Evolutionary conservation across 2,113 vertebrate genomes (phyloP).

Genomic region (Dunckerocampus dactyliophorus): DNA sequence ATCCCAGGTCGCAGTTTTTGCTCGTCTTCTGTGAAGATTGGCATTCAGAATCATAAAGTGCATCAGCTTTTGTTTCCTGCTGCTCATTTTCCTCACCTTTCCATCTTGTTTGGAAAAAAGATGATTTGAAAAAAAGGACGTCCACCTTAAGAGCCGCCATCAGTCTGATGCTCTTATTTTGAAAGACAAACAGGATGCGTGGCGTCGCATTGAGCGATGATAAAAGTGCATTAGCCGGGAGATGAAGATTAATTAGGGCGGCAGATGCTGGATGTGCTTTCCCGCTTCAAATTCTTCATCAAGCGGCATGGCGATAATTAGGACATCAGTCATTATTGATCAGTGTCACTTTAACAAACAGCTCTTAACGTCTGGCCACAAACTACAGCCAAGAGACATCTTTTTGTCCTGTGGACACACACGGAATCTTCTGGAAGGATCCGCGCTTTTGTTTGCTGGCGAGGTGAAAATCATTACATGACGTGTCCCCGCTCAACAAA

Average conservation of each 20-base stretch:
- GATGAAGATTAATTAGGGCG: conserved; percentile 62
- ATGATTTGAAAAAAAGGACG: too few species aligned
- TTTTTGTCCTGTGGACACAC: conserved; percentile 40
- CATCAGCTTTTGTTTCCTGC: too few species aligned
- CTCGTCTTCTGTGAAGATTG: too few species aligned
- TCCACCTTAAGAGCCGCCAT: too few species aligned
- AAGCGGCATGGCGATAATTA: conserved; percentile 56
- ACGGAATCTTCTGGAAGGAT: conserved; percentile 30
- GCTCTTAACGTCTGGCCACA: conserved; percentile 53
- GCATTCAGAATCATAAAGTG: too few species aligned
- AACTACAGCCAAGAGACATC: too few species aligned
- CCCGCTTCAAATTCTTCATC: conserved; percentile 61
- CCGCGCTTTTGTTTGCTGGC: conserved; percentile 28
- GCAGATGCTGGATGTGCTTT: conserved; percentile 34
- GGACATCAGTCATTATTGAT: conserved; percentile 74
- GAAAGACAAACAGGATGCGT: too few species aligned
- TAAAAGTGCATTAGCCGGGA: conserved; percentile 55
- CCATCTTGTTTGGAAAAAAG: too few species aligned
- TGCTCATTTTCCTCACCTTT: too few species aligned
- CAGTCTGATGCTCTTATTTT: too few species aligned
- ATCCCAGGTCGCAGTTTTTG: too few species aligned
- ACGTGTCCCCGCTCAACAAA: conserved; percentile 51
- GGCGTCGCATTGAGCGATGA: conserved; percentile 35
- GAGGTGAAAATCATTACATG: conserved; percentile 47
- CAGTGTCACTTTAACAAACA: conserved; percentile 70